These are phyloP conservation scores for Zaprionus kolodkinae DNA, from an alignment of 1,140 invertebrate genomes.

Conservation along the genomic window DNA sequence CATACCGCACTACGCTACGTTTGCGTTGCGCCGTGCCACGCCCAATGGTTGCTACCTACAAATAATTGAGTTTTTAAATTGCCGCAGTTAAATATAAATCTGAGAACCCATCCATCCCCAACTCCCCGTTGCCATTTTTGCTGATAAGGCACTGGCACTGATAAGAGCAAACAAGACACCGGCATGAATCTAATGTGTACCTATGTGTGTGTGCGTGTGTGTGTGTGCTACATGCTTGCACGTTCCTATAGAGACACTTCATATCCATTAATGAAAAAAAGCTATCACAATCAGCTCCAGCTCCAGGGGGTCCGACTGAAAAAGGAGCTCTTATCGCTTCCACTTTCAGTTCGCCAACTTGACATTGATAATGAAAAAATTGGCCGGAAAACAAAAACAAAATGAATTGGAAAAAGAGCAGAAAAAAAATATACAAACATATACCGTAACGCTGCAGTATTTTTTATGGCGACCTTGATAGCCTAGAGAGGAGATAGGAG, in stretches of 20 bases:
- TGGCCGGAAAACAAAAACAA: slow-evolving; percentile 4
- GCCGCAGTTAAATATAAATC: slow-evolving; percentile 64
- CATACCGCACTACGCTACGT: slow-evolving; percentile 36
- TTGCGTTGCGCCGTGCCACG: slow-evolving; percentile 20
- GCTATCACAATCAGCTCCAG: slow-evolving; percentile 15
- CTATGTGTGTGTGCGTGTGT: slow-evolving; percentile 13
- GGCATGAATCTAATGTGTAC: slow-evolving; percentile 20
- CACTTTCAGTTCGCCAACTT: slow-evolving; percentile 36
- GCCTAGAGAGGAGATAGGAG: background rate
- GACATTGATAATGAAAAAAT: slow-evolving; percentile 79
- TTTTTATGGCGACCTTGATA: slow-evolving; percentile 29
- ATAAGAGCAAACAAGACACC: slow-evolving; percentile 12
- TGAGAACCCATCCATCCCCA: slow-evolving; percentile 14
- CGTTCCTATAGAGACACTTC: background rate
- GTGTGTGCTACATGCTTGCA: background rate
- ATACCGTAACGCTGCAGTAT: background rate
- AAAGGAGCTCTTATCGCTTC: slow-evolving; percentile 45
- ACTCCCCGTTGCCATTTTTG: background rate
- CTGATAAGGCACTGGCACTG: slow-evolving; percentile 35
- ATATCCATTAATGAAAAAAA: slow-evolving; percentile 63
- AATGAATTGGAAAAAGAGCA: slow-evolving; percentile 8
- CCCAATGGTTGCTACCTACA: slow-evolving; percentile 47
- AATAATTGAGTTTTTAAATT: slow-evolving; percentile 39
- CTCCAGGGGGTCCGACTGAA: slow-evolving; percentile 26
- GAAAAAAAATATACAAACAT: background rate